Base-by-base conservation (phyloP, 2,888 invertebrate species). In the Ferdinandea cuprea region DNA sequence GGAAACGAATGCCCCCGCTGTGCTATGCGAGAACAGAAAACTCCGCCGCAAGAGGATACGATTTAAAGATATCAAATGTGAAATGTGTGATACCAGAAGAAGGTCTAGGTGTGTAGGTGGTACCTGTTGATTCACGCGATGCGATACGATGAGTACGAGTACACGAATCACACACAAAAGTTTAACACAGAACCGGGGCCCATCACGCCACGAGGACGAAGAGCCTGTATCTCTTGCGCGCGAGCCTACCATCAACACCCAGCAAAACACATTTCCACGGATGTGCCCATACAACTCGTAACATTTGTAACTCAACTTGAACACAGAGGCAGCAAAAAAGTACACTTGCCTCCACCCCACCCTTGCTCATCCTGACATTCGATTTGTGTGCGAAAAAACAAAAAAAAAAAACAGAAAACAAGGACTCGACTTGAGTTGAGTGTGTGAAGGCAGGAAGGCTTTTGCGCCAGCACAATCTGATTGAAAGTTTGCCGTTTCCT, bases 401-500 rank as follows among this genome's bases (percentile, higher is more conserved):
- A n/a, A n/a, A n/a, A n/a, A n/a, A n/a, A n/a, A n/a, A n/a, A n/a
- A n/a, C n/a, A n/a, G n/a, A n/a, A n/a, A n/a, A 48, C 44, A 37
- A 54, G 28, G 46, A 35, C 30, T 66, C 44, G 3, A 58, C 32
- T 66, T 19, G 65, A 52, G 37, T 66, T 19, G 65, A 52, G 37
- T 35, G 48, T 58, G 56, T 66, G 56, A 37, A 66, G 42, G 59
- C 58, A 72, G 83, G 77, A 73, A 77, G 78, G 72, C 72, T 78
- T 78, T 73, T 81, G 81, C 68, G 66, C 66, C 44, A 56, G n/a
- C n/a, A 63, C 85, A 85, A 85, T 85, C 85, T 85, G 85, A 85
- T 85, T 85, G 85, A 85, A 85, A 85, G 78, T 85, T 85, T 76
- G 78, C 74, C 85, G 85, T 85, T 81, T 72, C 81, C 76, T 77